Base-by-base conservation (phyloP, 2,797 vertebrate species). In the Geotria australis region DNA sequence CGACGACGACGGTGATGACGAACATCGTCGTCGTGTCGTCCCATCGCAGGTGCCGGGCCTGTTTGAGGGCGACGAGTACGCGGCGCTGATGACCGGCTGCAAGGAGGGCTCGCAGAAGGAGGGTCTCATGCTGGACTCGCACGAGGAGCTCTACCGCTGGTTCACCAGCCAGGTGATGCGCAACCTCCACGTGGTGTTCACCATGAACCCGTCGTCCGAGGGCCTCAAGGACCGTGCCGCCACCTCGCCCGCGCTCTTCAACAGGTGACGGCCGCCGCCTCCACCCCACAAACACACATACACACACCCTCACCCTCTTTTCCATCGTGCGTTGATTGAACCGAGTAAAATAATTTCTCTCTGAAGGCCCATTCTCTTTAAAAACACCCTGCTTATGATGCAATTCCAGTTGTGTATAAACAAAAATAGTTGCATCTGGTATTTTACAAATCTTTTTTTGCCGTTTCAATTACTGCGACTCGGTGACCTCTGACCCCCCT, bases 51-150 rank as follows among this genome's bases (percentile, higher is more conserved):
- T 99, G 59, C 89, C 91, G 10, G 91, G 91, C 9, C 75, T 99
- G 70, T 99, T 99, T 63, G 91, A 98, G 66, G 91, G 91, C 46
- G 91, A 98, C 5, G 91, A 98, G 60, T 99, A 96, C 8, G 84
- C 89, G 62, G 88, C 89, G 3, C 67, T 99, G 63, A 98, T 99
- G 91, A 99, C 91, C 8, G 88, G 95, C 64, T 98, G 89, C 64
- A 99, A 99, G 64, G 89, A 99, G 68, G 91, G 89, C 15, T 89
- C 91, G 3, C 91, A 99, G 71, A 98, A 98, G 63, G 91, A 98
- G 68, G 91, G 91, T 9, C 68, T 91, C 64, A 99, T 99, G 91
- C 76, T 98, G 55, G 91, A 99, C 70, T 95, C 91, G 0, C 89
- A 96, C 0, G 91, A 99, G 67, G 91, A 96, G 62, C 76, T 99